Percentiles rank a stretch among this genome's conserved stretches.
Evolutionary conservation across 2,888 invertebrate species (phyloP).

Genomic region (Lomographa bimaculata): DNA sequence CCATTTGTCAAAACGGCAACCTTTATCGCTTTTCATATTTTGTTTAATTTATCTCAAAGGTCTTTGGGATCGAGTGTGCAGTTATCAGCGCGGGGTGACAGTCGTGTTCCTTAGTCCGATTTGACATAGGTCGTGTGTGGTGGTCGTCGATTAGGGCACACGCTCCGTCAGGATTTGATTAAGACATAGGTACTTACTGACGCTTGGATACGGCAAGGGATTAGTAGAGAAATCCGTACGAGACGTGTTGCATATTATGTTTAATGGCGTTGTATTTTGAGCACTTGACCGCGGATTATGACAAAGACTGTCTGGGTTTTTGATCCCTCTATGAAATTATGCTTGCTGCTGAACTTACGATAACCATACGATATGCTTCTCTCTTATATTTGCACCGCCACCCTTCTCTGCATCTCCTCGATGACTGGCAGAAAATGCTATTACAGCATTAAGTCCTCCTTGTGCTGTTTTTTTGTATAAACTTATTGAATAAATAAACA

Average conservation of each 20-base stretch:
- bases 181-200: too few relatives aligned
- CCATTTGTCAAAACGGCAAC: too few relatives aligned
- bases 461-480: too few relatives aligned
- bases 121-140: conserved; percentile 75
- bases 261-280: conserved; percentile 1
- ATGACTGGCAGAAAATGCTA: too few relatives aligned
- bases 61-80: conserved; percentile 27
- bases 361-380: too few relatives aligned
- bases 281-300: background rate
- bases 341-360: too few relatives aligned
- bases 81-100: conserved; percentile 58
- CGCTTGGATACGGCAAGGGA: conserved; percentile 51
- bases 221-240: conserved; percentile 28
- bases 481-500: too few relatives aligned
- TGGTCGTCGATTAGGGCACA: conserved; percentile 63
- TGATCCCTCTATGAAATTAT: background rate
- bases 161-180: conserved; percentile 65
- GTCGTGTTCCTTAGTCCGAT: conserved; percentile 61
- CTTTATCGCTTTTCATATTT: conserved; percentile 29
- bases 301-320: background rate
- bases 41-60: too few relatives aligned
- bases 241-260: conserved; percentile 2
- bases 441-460: too few relatives aligned
- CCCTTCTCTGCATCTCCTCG: too few relatives aligned
- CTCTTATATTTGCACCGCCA: too few relatives aligned